These are phyloP conservation scores for Eilema depressum DNA, from an alignment of 2,888 invertebrate genomes.

Conservation along the genomic window DNA sequence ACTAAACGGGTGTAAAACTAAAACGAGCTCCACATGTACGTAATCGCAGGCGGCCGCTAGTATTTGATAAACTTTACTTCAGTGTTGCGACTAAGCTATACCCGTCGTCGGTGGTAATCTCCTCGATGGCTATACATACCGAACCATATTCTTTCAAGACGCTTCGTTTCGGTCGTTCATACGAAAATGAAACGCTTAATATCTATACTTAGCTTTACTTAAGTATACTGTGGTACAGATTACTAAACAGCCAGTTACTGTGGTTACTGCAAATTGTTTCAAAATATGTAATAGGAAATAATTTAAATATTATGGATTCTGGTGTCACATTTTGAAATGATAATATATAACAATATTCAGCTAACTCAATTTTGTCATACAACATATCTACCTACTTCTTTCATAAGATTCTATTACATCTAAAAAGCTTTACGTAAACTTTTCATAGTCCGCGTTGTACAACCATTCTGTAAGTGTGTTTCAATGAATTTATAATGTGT, in stretches of 20 bases:
- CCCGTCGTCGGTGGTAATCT: background rate
- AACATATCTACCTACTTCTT: background rate
- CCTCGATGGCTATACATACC: too few relatives aligned
- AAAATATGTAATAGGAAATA: conserved; percentile 16
- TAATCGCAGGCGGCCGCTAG: too few relatives aligned
- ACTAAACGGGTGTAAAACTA: too few relatives aligned
- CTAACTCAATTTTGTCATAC: background rate
- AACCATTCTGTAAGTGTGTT: background rate
- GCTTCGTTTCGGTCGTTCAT: background rate
- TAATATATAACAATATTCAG: conserved; percentile 1
- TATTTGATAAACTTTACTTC: background rate
- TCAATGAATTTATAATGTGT: background rate
- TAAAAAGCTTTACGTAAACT: background rate
- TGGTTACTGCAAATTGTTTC: conserved; percentile 20
- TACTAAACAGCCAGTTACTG: conserved; percentile 24
- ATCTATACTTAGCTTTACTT: background rate
- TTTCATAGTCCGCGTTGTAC: background rate
- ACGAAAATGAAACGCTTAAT: background rate
- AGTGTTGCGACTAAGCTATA: background rate
- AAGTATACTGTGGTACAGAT: conserved; percentile 8
- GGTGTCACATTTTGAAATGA: conserved; percentile 2
- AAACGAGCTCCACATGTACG: too few relatives aligned
- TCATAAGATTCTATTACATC: conserved; percentile 1
- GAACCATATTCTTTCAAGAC: background rate
- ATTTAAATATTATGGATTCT: conserved; percentile 9